phyloP scores from a whole-genome alignment of 2,888 invertebrate species.

The Strigamia maritima region DNA sequence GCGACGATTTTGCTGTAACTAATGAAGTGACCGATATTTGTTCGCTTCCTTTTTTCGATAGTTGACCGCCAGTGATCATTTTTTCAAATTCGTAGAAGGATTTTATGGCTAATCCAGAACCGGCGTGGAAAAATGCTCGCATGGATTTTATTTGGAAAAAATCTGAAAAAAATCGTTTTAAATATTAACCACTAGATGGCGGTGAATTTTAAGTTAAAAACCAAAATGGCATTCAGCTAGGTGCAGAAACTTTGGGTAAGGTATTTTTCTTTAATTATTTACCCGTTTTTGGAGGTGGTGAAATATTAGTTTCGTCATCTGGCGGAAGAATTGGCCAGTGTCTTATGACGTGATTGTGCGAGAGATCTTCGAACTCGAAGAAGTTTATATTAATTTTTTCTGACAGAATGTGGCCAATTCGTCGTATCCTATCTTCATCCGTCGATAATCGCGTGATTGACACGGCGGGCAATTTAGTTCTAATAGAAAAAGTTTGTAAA shows the following conservation, averaged over 20 bases:
- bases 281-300: neutral
- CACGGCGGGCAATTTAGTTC: neutral
- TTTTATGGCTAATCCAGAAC: neutral
- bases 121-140: neutral
- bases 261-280: neutral
- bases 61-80: neutral
- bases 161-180: neutral
- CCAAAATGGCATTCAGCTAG: too few species aligned
- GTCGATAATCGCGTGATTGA: neutral
- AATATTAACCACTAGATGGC: too few species aligned
- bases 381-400: constrained; percentile 9
- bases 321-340: neutral
- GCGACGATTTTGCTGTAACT: neutral
- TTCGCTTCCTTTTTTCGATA: neutral
- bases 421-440: neutral
- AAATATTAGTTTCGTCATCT: neutral
- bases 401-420: neutral
- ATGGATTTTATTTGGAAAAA: neutral
- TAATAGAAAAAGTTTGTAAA: too few species aligned
- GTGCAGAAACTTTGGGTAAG: too few species aligned
- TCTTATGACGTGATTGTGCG: neutral
- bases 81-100: neutral
- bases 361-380: constrained; percentile 7
- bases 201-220: too few species aligned
- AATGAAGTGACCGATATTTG: neutral